These are phyloP conservation scores for Drosophila sp. DNA, from an alignment of 1,140 invertebrate species.

Conservation along the genomic window DNA sequence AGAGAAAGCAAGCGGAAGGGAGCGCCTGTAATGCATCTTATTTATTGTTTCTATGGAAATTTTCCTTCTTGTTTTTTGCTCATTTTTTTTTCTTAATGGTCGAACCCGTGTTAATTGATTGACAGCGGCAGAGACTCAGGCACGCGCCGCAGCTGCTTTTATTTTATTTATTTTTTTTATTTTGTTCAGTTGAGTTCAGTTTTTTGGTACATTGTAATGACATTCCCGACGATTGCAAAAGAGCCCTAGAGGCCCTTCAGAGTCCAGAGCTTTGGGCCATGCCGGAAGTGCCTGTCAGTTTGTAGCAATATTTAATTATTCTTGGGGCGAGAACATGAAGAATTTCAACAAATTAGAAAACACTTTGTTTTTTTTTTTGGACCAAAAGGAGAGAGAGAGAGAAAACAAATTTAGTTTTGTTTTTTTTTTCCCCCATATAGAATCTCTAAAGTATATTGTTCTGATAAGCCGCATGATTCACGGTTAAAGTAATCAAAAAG, in stretches of 20 bases:
- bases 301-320: constrained; percentile 31
- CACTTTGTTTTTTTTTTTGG: not conserved
- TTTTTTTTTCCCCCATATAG: no score
- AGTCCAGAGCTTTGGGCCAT: not conserved
- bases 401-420: no score
- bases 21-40: constrained; percentile 27
- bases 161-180: not conserved
- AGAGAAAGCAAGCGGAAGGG: not conserved
- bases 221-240: constrained; percentile 1
- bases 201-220: not conserved
- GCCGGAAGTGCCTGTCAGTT: constrained; percentile 49
- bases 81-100: constrained; percentile 26
- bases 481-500: no score
- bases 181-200: not conserved
- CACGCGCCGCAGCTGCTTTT: constrained; percentile 12
- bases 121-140: constrained; percentile 17
- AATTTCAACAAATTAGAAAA: constrained; percentile 3
- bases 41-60: constrained; percentile 26
- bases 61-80: constrained; percentile 24
- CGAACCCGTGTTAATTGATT: constrained; percentile 46
- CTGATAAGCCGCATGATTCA: no score
- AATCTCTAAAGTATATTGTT: no score
- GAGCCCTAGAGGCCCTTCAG: not conserved
- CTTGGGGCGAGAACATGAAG: not conserved
- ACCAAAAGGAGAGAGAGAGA: no score